Evolutionary conservation across 2,797 vertebrate genomes (phyloP).

Genomic region (Tamandua tetradactyla): DNA sequence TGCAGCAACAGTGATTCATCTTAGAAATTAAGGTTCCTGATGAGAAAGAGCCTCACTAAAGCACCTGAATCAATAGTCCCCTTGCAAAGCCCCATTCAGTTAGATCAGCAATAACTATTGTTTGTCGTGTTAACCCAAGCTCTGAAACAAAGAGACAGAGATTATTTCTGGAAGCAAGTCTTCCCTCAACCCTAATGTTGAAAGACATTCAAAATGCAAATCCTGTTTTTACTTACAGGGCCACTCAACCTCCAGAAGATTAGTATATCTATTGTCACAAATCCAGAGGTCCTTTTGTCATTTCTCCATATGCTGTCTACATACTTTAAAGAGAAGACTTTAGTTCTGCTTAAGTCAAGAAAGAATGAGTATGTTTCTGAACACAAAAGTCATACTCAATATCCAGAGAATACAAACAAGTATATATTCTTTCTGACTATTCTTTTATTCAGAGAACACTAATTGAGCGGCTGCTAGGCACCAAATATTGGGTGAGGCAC

Average conservation of each 20-base stretch:
- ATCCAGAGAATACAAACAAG: background rate
- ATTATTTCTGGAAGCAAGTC: background rate
- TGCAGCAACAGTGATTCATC: constrained; percentile 35
- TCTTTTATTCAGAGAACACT: constrained; percentile 30
- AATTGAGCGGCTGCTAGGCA: background rate
- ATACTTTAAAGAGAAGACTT: constrained; percentile 26
- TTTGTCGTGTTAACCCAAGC: background rate
- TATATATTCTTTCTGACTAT: background rate
- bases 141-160: background rate
- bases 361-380: background rate
- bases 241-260: background rate
- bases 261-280: background rate
- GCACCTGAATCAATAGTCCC: background rate
- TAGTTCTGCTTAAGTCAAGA: background rate
- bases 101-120: background rate
- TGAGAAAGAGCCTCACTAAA: constrained; percentile 35
- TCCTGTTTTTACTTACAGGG: background rate
- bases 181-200: background rate
- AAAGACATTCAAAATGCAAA: background rate
- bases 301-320: background rate
- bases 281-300: background rate
- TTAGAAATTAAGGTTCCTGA: constrained; percentile 65
- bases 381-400: background rate
- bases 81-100: background rate
- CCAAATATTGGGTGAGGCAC: background rate